A percentile compares a stretch with the other conserved stretches of the same genome.
Evolutionary conservation across 2,113 vertebrate genomes (phyloP).

Genomic region (Plecotus auritus): DNA sequence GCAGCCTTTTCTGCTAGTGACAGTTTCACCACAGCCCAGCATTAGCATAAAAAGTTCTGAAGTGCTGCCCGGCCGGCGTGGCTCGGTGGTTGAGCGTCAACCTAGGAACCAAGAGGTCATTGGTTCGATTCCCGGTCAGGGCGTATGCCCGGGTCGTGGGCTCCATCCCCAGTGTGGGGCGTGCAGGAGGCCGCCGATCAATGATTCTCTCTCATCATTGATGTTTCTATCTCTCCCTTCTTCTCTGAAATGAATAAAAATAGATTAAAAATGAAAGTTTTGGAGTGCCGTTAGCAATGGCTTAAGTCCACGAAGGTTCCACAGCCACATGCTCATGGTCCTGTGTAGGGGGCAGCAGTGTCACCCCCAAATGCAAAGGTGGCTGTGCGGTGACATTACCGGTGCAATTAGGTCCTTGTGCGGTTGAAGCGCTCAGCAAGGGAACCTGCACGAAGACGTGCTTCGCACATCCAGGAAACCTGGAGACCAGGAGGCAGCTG

Average conservation of each 20-base stretch:
- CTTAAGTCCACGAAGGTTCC: background rate
- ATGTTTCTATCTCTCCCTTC: no score
- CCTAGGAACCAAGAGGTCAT: no score
- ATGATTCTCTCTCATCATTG: no score
- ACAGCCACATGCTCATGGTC: background rate
- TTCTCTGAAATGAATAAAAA: no score
- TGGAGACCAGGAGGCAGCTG: background rate
- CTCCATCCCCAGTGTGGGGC: no score
- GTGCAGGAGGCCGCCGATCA: no score
- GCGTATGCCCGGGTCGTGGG: no score
- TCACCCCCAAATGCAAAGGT: background rate
- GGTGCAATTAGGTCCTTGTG: background rate
- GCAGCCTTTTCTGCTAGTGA: background rate
- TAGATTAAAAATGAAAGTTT: no score
- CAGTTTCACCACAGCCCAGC: rapidly evolving
- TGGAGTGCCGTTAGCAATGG: background rate
- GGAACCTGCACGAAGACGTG: conserved; percentile 18
- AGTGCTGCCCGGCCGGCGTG: background rate
- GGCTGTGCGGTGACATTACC: background rate
- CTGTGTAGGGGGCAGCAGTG: background rate
- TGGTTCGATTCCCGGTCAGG: no score
- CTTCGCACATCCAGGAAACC: background rate
- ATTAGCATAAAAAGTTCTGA: background rate
- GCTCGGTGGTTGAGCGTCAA: no score
- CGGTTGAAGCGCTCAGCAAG: conserved; percentile 15